Percentiles rank a stretch among this genome's conserved stretches.
phyloP scores from a whole-genome alignment of 1,140 invertebrate genomes.

The Mylabris phalerata region DNA sequence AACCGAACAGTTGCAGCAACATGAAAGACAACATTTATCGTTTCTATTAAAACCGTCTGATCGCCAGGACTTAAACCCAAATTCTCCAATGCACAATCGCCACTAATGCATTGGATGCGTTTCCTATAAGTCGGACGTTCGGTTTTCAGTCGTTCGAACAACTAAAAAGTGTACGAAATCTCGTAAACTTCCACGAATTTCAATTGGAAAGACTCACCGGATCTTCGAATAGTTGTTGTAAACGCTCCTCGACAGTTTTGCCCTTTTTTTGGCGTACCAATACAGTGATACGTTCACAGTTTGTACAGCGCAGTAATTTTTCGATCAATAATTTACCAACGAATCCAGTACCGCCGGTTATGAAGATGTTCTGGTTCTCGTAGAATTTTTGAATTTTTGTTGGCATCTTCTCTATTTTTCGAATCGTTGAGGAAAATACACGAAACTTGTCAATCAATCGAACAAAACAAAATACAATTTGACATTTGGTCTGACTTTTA shows the following conservation, averaged over 20 bases:
- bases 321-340: constrained; percentile 83
- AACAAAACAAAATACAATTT: too few species aligned
- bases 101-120: constrained; percentile 28
- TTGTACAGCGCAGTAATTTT: constrained; percentile 73
- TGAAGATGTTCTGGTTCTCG: constrained; percentile 45
- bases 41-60: constrained; percentile 46
- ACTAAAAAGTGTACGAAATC: constrained; percentile 5
- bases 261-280: constrained; percentile 72
- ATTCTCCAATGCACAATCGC: constrained; percentile 40
- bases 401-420: too few species aligned
- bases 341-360: constrained; percentile 71
- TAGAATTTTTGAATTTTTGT: too few species aligned
- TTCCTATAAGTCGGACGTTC: background rate
- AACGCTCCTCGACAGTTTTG: constrained; percentile 53
- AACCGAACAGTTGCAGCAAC: constrained; percentile 85
- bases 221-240: constrained; percentile 56
- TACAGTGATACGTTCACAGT: constrained; percentile 67
- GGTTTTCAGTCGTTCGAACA: constrained; percentile 17
- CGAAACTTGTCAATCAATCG: too few species aligned
- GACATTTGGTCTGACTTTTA: too few species aligned
- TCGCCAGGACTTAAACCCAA: constrained; percentile 56
- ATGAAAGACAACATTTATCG: constrained; percentile 73
- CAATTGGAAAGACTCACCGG: constrained; percentile 41
- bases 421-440: too few species aligned
- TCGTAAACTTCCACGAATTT: background rate